Conservation (phyloP, 2,888 invertebrate genomes). For the Sthenelais limicola region DNA sequence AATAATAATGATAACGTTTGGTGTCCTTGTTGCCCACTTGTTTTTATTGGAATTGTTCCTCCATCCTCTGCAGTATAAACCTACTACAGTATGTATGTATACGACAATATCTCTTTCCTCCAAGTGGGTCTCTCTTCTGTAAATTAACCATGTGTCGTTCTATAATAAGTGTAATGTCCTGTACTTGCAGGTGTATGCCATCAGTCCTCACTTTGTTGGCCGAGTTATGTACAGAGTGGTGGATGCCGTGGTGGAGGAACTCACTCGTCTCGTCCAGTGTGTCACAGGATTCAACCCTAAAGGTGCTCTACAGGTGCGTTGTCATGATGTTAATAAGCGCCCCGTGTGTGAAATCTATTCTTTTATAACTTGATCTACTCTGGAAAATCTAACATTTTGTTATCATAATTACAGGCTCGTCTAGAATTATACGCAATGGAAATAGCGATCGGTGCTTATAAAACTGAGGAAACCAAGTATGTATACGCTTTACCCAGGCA, state of each 20-base stretch:
- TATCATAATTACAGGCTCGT: constrained; percentile 83
- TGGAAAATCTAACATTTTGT: too few relatives aligned
- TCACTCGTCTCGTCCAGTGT: constrained; percentile 88
- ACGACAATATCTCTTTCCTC: too few relatives aligned
- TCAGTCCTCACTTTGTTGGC: constrained; percentile 83
- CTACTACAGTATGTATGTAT: too few relatives aligned
- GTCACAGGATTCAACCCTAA: constrained; percentile 73
- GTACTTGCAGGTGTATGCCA: constrained; percentile 79
- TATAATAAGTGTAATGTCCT: too few relatives aligned
- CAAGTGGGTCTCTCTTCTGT: too few relatives aligned
- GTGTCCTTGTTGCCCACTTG: too few relatives aligned
- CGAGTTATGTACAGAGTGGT: constrained; percentile 80
- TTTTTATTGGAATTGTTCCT: too few relatives aligned
- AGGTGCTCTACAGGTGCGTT: constrained; percentile 70
- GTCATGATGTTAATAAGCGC: too few relatives aligned
- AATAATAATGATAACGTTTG: too few relatives aligned
- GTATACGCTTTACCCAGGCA: too few relatives aligned
- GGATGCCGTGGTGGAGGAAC: constrained; percentile 93
- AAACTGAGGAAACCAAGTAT: constrained; percentile 80
- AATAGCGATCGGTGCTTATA: constrained; percentile 79
- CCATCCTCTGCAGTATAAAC: too few relatives aligned
- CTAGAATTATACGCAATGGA: constrained; percentile 83
- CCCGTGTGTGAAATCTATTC: constrained; percentile 7
- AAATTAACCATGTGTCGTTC: too few relatives aligned
- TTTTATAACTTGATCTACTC: constrained; percentile 77